phyloP scores from a whole-genome alignment of 1,140 invertebrate species.

The Drosophila lacteicornis region DNA sequence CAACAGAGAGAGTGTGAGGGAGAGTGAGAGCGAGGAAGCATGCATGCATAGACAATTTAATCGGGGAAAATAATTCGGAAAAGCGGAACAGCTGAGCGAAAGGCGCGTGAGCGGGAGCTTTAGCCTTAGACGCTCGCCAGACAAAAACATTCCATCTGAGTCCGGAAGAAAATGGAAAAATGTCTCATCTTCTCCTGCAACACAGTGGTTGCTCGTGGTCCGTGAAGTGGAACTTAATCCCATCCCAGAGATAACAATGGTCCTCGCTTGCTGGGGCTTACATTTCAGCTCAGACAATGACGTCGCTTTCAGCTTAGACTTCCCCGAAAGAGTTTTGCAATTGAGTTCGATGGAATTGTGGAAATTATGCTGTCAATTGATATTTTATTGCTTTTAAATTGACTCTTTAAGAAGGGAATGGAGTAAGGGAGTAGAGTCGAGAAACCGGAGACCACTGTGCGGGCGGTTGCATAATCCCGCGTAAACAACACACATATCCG shows the following conservation, averaged over 20 bases:
- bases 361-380: constrained; percentile 73
- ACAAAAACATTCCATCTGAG: constrained; percentile 40
- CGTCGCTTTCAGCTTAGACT: constrained; percentile 11
- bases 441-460: constrained; percentile 60
- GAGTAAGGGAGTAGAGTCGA: constrained; percentile 1
- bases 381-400: constrained; percentile 80
- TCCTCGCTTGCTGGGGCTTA: constrained; percentile 47
- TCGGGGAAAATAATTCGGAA: constrained; percentile 67
- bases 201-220: constrained; percentile 59
- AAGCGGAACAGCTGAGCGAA: constrained; percentile 49
- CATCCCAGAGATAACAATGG: constrained; percentile 34
- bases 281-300: constrained; percentile 40
- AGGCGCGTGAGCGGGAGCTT: constrained; percentile 70
- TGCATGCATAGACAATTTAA: constrained; percentile 64
- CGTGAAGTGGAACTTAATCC: constrained; percentile 66
- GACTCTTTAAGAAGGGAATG: constrained; percentile 21
- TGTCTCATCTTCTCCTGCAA: constrained; percentile 42
- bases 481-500: constrained; percentile 61
- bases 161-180: constrained; percentile 57
- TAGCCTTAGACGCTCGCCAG: constrained; percentile 62
- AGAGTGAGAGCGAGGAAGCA: neutral
- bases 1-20: neutral
- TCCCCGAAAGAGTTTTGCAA: constrained; percentile 51
- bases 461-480: constrained; percentile 71
- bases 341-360: constrained; percentile 54